Evolutionary conservation across 2,797 vertebrate species (phyloP).

Genomic region (Poeciliopsis paucimaculata): DNA sequence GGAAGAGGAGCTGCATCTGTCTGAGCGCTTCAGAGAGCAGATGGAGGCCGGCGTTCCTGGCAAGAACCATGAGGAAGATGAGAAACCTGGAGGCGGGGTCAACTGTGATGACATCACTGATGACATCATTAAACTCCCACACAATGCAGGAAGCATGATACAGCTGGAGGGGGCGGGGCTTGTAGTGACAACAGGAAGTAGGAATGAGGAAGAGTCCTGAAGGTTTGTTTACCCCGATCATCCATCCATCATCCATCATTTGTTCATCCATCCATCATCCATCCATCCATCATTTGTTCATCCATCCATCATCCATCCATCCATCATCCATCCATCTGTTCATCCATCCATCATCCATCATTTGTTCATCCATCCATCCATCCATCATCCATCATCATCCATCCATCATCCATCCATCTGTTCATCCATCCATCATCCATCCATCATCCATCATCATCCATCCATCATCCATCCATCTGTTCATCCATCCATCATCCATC

Average conservation of each 20-base stretch:
- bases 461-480: no score
- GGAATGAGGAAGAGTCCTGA: slow-evolving; percentile 82
- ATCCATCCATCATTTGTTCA: no score
- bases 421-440: no score
- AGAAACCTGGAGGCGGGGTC: neutral
- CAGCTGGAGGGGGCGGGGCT: slow-evolving; percentile 46
- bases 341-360: no score
- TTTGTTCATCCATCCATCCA: no score
- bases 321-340: no score
- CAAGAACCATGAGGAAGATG: slow-evolving; percentile 85
- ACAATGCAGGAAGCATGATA: no score
- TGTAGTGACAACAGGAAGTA: slow-evolving; percentile 17
- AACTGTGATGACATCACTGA: neutral
- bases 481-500: neutral
- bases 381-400: no score
- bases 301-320: no score
- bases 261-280: neutral
- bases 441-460: no score
- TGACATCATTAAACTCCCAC: no score
- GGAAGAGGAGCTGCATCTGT: slow-evolving; percentile 90
- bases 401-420: no score
- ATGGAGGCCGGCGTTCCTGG: slow-evolving; percentile 94
- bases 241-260: neutral
- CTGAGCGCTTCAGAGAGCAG: slow-evolving; percentile 95
- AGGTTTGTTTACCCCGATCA: neutral